Base-by-base conservation (phyloP, 2,113 vertebrate genomes). In the Orthonyx spaldingii region DNA sequence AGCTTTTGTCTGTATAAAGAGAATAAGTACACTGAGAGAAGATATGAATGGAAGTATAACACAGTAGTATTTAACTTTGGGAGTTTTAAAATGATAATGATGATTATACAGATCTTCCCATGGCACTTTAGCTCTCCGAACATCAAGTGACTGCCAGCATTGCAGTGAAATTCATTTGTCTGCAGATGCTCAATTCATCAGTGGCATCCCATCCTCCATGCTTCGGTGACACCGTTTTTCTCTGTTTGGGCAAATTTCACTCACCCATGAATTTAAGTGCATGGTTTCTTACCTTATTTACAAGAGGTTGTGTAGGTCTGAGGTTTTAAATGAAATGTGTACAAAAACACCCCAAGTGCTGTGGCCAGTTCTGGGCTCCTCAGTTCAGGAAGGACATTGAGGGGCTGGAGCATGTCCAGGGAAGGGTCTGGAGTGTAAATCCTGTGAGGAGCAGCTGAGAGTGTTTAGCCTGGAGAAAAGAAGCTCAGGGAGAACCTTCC, bases 1-100 rank as follows among this genome's bases (percentile, higher is more conserved):
- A 76, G 81, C 52, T 94, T 93, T 84, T 89, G 57, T 79, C 79
- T 92, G 79, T 23, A 6, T 26, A 46, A 76, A 75, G 79, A 87
- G 74, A 69, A 16, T 72, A 50, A 93, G 14, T 94, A 74, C 32
- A n/a, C 10, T 8, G 52, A 94, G 70, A 89, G n/a, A 61, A 64
- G 61, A 30, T 63, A 60, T 41, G 66, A 95, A 87, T 89, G 95
- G 46, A 79, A 66, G 56, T 59, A 28, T 60, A 77, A 68, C 49
- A 60, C 10, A 39, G 23, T 26, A 75, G 33, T 92, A 87, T 78
- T 96, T 96, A 95, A 90, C 53, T 56, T 20, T 1, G 32, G 53
- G 76, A 89, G 86, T 79, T 89, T 78, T 42, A 32, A 89, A 81
- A 74, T 81, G 1, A 14, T 75, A 42, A 69, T 47, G 68, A 64